These are phyloP conservation scores for Podarcis lilfordi DNA, from an alignment of 2,797 vertebrate species.

Conservation along the genomic window DNA sequence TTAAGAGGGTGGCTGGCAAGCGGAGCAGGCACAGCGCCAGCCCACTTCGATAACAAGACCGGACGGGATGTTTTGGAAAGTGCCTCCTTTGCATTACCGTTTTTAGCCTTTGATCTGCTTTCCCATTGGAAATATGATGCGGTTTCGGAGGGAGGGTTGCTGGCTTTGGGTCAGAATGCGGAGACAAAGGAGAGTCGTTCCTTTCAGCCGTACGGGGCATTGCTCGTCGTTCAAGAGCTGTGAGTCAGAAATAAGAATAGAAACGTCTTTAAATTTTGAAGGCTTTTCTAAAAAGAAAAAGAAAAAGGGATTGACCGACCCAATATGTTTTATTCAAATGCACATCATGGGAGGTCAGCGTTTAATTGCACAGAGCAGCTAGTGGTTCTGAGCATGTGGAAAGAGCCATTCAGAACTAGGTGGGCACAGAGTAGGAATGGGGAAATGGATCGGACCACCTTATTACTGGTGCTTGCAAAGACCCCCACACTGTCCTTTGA, in stretches of 20 bases:
- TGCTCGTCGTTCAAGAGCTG: no score
- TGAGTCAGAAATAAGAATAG: not conserved
- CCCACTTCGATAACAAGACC: conserved; percentile 3
- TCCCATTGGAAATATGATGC: not conserved
- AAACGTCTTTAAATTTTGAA: not conserved
- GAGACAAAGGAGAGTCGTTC: not conserved
- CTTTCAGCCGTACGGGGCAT: not conserved
- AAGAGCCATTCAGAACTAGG: no score
- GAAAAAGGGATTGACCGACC: not conserved
- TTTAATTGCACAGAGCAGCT: not conserved
- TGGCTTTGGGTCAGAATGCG: not conserved
- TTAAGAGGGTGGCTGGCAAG: conserved; percentile 30
- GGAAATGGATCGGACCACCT: no score
- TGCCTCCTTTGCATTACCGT: not conserved
- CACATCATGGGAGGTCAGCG: not conserved
- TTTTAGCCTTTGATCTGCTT: not conserved
- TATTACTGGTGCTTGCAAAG: no score
- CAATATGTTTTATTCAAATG: not conserved
- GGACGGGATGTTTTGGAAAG: conserved; percentile 7
- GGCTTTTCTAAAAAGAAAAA: not conserved
- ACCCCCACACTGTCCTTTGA: no score
- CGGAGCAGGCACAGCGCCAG: fast-evolving
- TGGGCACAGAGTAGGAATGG: not conserved
- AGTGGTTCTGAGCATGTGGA: no score
- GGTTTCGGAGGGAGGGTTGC: not conserved